A percentile compares a stretch with the other conserved stretches of the same genome.
These are phyloP conservation scores for Smutsia temminckii DNA, from an alignment of 2,797 vertebrate genomes.

Conservation along the genomic window DNA sequence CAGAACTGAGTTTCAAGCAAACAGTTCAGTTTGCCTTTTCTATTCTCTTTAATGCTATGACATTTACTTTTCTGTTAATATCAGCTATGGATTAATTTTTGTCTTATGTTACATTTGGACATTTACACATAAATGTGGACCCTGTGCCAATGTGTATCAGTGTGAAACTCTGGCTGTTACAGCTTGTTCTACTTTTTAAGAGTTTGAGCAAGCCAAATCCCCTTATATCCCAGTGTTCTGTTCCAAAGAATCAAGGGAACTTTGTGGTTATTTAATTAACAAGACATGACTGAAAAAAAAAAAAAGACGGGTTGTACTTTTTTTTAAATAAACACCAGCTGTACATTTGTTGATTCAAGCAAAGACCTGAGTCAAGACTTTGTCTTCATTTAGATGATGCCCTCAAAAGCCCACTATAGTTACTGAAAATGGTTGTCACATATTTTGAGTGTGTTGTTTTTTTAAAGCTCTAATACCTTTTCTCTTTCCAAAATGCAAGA, in stretches of 20 bases:
- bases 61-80: slow-evolving; percentile 12
- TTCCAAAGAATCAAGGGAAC: slow-evolving; percentile 23
- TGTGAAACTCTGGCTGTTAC: slow-evolving; percentile 22
- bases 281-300: neutral
- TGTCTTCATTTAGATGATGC: neutral
- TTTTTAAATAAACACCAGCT: neutral
- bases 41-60: neutral
- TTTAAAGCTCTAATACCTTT: neutral
- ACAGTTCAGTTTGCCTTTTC: slow-evolving; percentile 6
- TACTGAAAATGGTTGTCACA: slow-evolving; percentile 19
- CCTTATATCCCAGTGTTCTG: neutral
- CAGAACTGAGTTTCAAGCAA: neutral
- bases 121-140: neutral
- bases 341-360: slow-evolving; percentile 40
- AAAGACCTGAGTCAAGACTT: neutral
- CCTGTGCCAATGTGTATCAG: neutral
- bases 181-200: slow-evolving; percentile 28
- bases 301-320: neutral
- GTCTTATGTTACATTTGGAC: neutral
- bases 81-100: neutral
- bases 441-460: slow-evolving; percentile 34
- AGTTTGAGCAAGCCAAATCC: neutral
- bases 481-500: slow-evolving; percentile 8
- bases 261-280: slow-evolving; percentile 43
- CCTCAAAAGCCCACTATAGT: neutral